A percentile compares a stretch with the other conserved stretches of the same genome.
phyloP scores from a whole-genome alignment of 2,113 vertebrate species.

The Panthera uncia region DNA sequence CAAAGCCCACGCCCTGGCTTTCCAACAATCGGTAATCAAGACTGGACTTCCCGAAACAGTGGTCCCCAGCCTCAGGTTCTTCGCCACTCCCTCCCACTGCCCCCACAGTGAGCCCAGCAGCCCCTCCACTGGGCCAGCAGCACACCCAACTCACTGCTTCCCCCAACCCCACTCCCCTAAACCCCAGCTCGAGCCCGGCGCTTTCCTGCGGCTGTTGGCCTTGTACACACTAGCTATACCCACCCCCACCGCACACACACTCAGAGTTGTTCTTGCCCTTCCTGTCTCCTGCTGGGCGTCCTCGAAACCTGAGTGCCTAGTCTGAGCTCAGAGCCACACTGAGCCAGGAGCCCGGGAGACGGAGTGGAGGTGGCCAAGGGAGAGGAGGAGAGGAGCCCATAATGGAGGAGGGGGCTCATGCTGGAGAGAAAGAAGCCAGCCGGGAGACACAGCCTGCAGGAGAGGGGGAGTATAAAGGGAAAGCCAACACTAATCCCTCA shows the following conservation, averaged over 20 bases:
- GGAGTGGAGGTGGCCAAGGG: conserved; percentile 38
- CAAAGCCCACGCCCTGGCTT: conserved; percentile 63
- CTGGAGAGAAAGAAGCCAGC: conserved; percentile 40
- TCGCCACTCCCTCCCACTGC: not conserved
- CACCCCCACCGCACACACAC: not conserved
- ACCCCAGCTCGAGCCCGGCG: not conserved
- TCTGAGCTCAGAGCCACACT: not conserved
- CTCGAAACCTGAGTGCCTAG: conserved; percentile 7
- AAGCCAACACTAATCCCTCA: conserved; percentile 66
- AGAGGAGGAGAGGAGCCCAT: conserved; percentile 54
- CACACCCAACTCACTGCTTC: not conserved
- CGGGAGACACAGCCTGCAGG: conserved; percentile 18
- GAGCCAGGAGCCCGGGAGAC: conserved; percentile 13
- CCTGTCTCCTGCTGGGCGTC: conserved; percentile 18
- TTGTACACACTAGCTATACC: not conserved
- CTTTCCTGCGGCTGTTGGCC: not conserved
- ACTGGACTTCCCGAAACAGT: not conserved
- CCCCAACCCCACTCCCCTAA: not conserved
- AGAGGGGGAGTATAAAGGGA: conserved; percentile 34
- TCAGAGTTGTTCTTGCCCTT: conserved; percentile 4
- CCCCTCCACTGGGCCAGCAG: not conserved
- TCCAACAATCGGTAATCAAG: not conserved
- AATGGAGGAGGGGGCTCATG: not conserved
- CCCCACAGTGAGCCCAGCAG: not conserved
- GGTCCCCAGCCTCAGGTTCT: not conserved